Evolutionary conservation across 1,140 invertebrate genomes (phyloP), one percentile per base, ranked within the genome.

Genomic region (Teleogryllus occipitalis): DNA sequence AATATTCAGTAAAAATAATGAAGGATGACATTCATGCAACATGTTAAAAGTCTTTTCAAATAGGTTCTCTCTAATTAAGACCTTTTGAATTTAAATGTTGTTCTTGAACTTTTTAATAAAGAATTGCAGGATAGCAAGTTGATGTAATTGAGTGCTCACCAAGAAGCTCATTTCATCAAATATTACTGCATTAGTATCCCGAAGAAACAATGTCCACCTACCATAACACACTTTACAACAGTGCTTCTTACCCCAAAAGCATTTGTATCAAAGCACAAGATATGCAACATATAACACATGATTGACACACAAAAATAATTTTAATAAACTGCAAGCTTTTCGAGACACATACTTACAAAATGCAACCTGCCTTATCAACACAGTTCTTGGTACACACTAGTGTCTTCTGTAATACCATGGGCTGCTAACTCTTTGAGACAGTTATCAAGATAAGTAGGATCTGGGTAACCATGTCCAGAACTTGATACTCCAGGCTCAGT

Each of bases 381-480:
- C 39, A 80, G 65, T 73, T 80, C 80, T 14, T 80, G 80, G 46
- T 80, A 80, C 7, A 80, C 21, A 47, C 18, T 54, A 12, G 21
- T 27, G 21, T 77, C 49, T 21, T 82, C 80, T 14, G 88, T 89
- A 74, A 93, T 88, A 65, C 92, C 92, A 82, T 93, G 88, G 81
- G 90, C 88, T 82, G 93, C 90, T 77, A 95, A 84, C 85, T 95
- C 93, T 54, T 89, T 86, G 78, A 94, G 84, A 65, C 93, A 91
- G 83, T 92, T 90, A 82, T 93, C 92, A 75, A 95, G 87, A 86
- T 94, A 95, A 77, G 90, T 91, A 7, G 90, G 88, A 86, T 95
- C 93, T 5, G 94, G 93, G 85, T 93, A 94, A 80, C 93, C 93
- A 83, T 93, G 91, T 6, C 90, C 90, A 75, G 85, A 87, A 21